phyloP scores from a whole-genome alignment of 2,888 invertebrate species.

The Orchesellides sinensis region DNA sequence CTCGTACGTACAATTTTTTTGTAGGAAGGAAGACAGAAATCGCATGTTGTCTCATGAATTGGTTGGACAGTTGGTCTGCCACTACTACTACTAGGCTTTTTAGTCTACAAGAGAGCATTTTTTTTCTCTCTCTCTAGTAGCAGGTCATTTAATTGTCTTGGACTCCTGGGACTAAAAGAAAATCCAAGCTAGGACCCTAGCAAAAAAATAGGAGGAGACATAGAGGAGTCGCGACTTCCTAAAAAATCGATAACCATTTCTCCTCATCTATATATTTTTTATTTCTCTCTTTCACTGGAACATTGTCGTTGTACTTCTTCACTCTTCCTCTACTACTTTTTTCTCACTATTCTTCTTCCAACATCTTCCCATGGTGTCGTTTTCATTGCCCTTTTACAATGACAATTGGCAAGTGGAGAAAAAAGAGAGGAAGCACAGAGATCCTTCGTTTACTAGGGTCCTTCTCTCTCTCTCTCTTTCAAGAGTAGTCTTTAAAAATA shows the following conservation, averaged over 20 bases:
- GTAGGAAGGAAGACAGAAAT: no score
- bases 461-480: constrained; percentile 36
- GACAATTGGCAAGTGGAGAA: constrained; percentile 59
- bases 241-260: constrained; percentile 65
- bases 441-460: constrained; percentile 47
- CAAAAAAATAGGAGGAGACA: neutral
- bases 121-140: constrained; percentile 42
- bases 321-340: constrained; percentile 17
- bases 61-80: constrained; percentile 29
- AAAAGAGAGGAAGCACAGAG: constrained; percentile 35
- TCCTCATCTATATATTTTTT: constrained; percentile 12
- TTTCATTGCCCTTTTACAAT: constrained; percentile 63
- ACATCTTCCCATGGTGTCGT: constrained; percentile 60
- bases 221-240: constrained; percentile 1
- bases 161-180: constrained; percentile 43
- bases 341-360: neutral
- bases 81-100: no score
- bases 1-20: no score
- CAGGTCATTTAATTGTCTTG: constrained; percentile 62
- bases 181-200: no score
- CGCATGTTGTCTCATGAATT: constrained; percentile 56
- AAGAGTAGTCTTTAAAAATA: constrained; percentile 45
- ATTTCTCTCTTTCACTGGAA: constrained; percentile 13
- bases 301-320: constrained; percentile 8
- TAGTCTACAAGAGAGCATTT: constrained; percentile 43